Conservation (phyloP, 2,888 invertebrate genomes). For the Lathronympha strigana region DNA sequence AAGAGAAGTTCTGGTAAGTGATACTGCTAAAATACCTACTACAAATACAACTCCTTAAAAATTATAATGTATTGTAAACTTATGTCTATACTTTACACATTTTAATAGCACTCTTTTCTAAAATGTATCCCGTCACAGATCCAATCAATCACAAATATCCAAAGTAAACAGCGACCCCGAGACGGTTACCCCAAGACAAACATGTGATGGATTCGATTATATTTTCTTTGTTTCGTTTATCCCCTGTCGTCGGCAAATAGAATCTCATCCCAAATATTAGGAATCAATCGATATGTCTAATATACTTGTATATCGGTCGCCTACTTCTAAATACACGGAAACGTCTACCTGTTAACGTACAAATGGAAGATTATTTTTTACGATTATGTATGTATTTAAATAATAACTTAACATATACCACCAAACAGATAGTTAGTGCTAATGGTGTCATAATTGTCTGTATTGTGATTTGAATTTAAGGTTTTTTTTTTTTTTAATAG, state of each 20-base stretch:
- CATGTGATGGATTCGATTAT: constrained; percentile 38
- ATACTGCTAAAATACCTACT: background rate
- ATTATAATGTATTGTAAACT: background rate
- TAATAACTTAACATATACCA: too few species aligned
- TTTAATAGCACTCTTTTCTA: background rate
- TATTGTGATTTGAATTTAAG: too few species aligned
- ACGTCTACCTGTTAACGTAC: background rate
- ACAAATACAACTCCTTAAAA: background rate
- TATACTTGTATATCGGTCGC: constrained; percentile 22
- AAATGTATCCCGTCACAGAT: background rate
- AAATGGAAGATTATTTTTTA: background rate
- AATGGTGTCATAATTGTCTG: too few species aligned
- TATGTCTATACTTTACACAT: background rate
- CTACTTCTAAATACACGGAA: background rate
- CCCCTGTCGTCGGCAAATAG: constrained; percentile 34
- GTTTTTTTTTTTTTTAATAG: too few species aligned
- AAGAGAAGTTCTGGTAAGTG: too few species aligned
- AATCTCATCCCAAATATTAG: constrained; percentile 39
- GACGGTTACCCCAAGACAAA: constrained; percentile 27
- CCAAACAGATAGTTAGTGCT: too few species aligned
- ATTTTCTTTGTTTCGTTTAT: constrained; percentile 39
- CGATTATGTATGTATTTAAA: too few species aligned
- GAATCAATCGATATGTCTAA: constrained; percentile 34
- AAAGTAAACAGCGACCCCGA: constrained; percentile 27
- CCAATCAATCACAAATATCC: constrained; percentile 33